Evolutionary conservation across 2,113 vertebrate species (phyloP).

Genomic region (Misgurnus anguillicaudatus): DNA sequence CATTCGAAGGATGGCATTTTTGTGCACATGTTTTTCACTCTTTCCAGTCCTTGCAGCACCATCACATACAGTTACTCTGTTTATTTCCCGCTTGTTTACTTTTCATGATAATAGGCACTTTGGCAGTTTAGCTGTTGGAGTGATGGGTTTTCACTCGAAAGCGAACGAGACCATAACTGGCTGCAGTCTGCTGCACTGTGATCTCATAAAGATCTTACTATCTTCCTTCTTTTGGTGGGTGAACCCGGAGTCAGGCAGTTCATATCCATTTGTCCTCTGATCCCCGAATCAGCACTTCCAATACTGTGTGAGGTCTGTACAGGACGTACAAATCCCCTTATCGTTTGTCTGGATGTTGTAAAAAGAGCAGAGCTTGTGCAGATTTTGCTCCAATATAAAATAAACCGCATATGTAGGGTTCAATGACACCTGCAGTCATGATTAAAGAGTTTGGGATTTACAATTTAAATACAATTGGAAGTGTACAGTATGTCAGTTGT

Average conservation of each 20-base stretch:
- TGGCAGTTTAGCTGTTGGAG: slow-evolving; percentile 3
- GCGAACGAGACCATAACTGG: neutral
- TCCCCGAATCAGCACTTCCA: slow-evolving; percentile 13
- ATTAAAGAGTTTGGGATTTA: neutral
- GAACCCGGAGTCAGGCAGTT: slow-evolving; percentile 13
- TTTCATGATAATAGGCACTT: slow-evolving; percentile 16
- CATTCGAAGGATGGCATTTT: neutral
- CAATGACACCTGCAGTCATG: neutral
- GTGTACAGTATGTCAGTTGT: too few species aligned
- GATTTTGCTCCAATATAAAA: slow-evolving; percentile 5
- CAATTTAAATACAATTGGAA: neutral
- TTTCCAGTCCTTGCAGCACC: neutral
- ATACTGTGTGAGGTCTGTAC: neutral
- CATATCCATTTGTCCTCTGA: slow-evolving; percentile 16
- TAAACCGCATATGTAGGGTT: neutral
- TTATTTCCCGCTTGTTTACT: slow-evolving; percentile 35
- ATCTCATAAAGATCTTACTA: slow-evolving; percentile 11
- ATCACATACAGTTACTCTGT: slow-evolving; percentile 17
- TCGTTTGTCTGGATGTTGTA: neutral
- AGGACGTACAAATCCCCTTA: neutral
- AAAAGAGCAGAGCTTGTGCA: neutral
- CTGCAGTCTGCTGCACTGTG: neutral
- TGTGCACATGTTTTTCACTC: neutral
- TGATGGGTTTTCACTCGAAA: slow-evolving; percentile 7
- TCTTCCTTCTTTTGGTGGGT: neutral